These are phyloP conservation scores for Brassicogethes aeneus DNA, from an alignment of 2,888 invertebrate species.

Conservation along the genomic window DNA sequence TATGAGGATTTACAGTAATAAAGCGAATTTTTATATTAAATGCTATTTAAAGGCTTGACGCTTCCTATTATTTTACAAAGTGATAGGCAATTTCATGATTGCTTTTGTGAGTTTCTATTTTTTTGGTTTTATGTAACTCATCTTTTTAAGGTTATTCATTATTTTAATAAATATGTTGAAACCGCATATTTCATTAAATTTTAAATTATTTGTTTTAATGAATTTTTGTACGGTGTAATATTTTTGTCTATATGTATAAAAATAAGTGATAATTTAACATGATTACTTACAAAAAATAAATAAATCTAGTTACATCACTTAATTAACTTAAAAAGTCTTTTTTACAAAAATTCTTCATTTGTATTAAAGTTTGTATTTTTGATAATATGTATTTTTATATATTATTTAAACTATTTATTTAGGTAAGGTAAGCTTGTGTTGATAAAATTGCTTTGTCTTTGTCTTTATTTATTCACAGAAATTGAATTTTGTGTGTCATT, in stretches of 20 bases:
- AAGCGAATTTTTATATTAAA: background rate
- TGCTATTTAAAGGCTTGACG: background rate
- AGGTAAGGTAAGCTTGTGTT: conserved; percentile 21
- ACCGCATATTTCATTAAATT: too few species aligned
- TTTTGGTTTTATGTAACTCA: too few species aligned
- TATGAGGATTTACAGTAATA: conserved; percentile 10
- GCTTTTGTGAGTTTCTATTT: too few species aligned
- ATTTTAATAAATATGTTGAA: too few species aligned
- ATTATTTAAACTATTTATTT: conserved; percentile 35
- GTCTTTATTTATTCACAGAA: conserved; percentile 8
- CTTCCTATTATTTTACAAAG: too few species aligned
- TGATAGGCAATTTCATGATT: too few species aligned
- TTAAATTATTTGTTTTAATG: too few species aligned
- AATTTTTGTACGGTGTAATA: background rate
- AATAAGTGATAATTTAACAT: background rate
- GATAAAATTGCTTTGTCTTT: conserved; percentile 9
- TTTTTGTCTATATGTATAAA: background rate
- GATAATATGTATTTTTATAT: conserved; percentile 32
- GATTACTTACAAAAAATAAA: background rate
- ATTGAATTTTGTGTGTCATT: conserved; percentile 9
- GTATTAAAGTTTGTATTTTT: conserved; percentile 34
- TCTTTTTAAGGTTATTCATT: too few species aligned
- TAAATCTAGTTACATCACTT: conserved; percentile 25
- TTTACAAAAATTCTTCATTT: conserved; percentile 18
- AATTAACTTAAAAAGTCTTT: conserved; percentile 26